Conservation (phyloP, 2,888 invertebrate genomes). For the Capitulum mitella region DNA sequence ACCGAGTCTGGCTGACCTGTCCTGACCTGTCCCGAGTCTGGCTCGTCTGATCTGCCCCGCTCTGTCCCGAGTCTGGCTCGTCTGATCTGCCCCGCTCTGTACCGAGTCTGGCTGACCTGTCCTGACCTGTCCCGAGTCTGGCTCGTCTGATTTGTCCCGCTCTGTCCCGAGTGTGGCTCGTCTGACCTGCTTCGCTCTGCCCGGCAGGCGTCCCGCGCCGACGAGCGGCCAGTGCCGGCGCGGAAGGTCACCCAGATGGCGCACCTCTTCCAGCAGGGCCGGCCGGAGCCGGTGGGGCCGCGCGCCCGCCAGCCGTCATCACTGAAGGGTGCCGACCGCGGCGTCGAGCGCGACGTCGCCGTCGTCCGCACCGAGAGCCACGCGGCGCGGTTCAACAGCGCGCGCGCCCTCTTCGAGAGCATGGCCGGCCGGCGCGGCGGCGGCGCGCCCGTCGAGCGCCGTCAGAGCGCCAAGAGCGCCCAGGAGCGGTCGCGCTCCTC, state of each 20-base stretch:
- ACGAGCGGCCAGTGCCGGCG: not conserved
- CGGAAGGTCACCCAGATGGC: conserved; percentile 4
- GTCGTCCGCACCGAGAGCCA: conserved; percentile 82
- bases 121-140: no score
- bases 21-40: no score
- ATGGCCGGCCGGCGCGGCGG: conserved; percentile 49
- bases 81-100: no score
- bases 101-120: no score
- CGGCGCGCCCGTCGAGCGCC: conserved; percentile 24
- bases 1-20: no score
- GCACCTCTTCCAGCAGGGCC: conserved; percentile 23
- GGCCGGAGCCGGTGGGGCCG: not conserved
- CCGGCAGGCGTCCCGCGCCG: not conserved
- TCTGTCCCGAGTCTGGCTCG: no score
- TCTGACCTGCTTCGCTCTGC: no score
- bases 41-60: no score
- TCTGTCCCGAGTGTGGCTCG: no score
- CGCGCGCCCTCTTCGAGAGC: conserved; percentile 74
- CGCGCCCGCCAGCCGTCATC: not conserved
- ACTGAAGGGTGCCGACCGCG: not conserved
- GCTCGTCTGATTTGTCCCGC: not conserved
- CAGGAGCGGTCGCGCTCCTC: not conserved
- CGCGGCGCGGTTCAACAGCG: conserved; percentile 82
- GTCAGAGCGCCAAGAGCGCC: conserved; percentile 28
- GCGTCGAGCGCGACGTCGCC: conserved; percentile 48